phyloP scores from a whole-genome alignment of 2,113 vertebrate genomes.

The Neogale vison region DNA sequence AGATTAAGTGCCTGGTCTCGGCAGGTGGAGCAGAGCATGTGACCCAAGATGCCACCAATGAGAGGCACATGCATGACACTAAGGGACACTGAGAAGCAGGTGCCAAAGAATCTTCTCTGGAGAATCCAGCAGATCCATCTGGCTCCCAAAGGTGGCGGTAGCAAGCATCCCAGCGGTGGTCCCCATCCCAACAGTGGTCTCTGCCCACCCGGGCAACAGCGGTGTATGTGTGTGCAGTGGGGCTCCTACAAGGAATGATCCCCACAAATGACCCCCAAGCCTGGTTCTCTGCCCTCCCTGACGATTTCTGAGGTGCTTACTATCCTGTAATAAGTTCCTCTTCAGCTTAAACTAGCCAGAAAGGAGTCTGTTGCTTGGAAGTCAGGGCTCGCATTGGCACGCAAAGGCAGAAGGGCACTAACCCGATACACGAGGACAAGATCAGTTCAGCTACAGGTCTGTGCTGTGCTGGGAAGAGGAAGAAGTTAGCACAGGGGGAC shows the following conservation, averaged over 20 bases:
- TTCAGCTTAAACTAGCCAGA: neutral
- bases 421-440: neutral
- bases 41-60: neutral
- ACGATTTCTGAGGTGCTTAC: neutral
- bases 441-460: neutral
- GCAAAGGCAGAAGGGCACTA: neutral
- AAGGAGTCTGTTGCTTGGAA: neutral
- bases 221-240: neutral
- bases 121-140: neutral
- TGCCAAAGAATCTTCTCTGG: neutral
- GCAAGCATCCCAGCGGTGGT: no score
- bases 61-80: neutral
- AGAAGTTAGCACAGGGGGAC: neutral
- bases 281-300: neutral
- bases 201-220: fast-evolving
- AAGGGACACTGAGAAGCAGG: neutral
- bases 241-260: neutral
- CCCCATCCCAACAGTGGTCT: fast-evolving
- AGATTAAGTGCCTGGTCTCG: neutral
- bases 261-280: neutral
- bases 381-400: neutral
- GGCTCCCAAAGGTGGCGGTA: neutral
- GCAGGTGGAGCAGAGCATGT: neutral
- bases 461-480: neutral
- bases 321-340: neutral